Percentiles rank a stretch among this genome's conserved stretches.
Conservation (phyloP, 23 tunicate species). For the Trididemnum nubilum region DNA sequence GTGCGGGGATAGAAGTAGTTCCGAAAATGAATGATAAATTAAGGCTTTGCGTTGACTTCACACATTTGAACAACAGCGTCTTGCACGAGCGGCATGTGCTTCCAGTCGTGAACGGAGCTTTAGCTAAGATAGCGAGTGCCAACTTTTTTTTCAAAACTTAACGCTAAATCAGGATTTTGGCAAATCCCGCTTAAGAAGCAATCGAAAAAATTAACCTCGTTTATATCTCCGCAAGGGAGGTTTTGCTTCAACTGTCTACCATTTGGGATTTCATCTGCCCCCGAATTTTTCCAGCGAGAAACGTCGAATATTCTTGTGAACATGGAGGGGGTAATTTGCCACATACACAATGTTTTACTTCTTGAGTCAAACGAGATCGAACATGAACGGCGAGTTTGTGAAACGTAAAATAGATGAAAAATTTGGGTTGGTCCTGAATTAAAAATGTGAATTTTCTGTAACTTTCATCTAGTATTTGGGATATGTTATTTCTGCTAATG, state of each 20-base stretch:
- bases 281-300: background rate
- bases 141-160: background rate
- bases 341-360: slow-evolving; percentile 26
- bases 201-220: background rate
- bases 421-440: slow-evolving; percentile 30
- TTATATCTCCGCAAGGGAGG: background rate
- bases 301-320: slow-evolving; percentile 3
- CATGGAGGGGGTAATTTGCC: slow-evolving; percentile 14
- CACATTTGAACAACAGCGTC: background rate
- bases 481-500: background rate
- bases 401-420: background rate
- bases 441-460: slow-evolving; percentile 19
- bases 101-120: background rate
- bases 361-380: background rate
- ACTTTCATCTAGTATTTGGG: slow-evolving; percentile 6
- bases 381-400: slow-evolving; percentile 15
- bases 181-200: background rate
- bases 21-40: background rate
- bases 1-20: background rate
- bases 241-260: background rate
- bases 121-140: background rate
- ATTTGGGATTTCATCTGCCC: background rate
- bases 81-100: background rate
- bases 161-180: background rate
- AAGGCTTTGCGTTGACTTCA: background rate